Conservation (phyloP, 2,888 invertebrate species). For the Exephanes ischioxanthus region DNA sequence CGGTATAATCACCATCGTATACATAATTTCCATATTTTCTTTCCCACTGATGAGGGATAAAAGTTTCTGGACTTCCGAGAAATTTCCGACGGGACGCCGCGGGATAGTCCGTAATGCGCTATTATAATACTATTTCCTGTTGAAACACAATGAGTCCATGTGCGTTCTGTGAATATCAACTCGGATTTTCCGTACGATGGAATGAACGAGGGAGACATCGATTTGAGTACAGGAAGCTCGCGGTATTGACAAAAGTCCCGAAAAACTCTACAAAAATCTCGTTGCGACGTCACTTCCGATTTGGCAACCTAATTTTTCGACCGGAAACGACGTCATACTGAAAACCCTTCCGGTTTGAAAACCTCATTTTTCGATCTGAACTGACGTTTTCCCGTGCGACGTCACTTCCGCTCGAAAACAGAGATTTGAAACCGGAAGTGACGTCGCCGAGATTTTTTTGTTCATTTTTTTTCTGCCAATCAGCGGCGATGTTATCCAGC, state of each 20-base stretch:
- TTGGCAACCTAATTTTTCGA: background rate
- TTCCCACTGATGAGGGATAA: constrained; percentile 69
- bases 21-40: constrained; percentile 77
- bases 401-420: background rate
- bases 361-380: background rate
- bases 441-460: no score
- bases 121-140: constrained; percentile 19
- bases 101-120: constrained; percentile 11
- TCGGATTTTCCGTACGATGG: background rate
- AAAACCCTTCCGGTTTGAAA: background rate
- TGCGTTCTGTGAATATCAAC: constrained; percentile 20
- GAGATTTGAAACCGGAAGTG: no score
- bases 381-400: background rate
- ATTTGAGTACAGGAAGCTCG: constrained; percentile 1
- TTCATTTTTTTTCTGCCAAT: no score
- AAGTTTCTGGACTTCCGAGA: constrained; percentile 68
- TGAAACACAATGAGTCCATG: background rate
- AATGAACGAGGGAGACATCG: background rate
- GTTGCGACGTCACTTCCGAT: background rate
- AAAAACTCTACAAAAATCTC: background rate
- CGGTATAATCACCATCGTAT: constrained; percentile 74
- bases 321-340: no score
- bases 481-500: no score
- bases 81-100: constrained; percentile 59
- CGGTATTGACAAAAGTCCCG: background rate